Conservation (phyloP, 2,888 invertebrate genomes). For the Drosophila diplacantha region DNA sequence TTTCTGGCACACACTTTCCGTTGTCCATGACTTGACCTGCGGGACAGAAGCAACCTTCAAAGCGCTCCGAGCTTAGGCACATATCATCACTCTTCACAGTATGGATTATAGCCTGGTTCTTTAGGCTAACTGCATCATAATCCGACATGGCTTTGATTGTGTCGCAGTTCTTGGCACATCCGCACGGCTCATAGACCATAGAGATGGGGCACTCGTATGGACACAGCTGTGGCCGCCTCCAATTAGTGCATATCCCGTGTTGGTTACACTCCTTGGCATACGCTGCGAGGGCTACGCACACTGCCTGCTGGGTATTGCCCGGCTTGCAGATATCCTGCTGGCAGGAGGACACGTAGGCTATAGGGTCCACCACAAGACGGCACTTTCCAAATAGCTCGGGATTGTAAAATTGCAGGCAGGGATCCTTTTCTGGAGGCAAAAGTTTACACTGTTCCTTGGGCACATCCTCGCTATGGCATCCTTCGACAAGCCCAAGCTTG, state of each 20-base stretch:
- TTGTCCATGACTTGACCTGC: slow-evolving; percentile 84
- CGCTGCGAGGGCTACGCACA: slow-evolving; percentile 83
- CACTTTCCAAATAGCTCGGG: slow-evolving; percentile 82
- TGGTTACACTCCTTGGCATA: slow-evolving; percentile 86
- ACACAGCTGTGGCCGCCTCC: slow-evolving; percentile 83
- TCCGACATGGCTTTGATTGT: slow-evolving; percentile 64
- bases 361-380: slow-evolving; percentile 85
- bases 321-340: slow-evolving; percentile 83
- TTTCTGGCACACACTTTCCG: slow-evolving; percentile 84
- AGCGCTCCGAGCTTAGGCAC: slow-evolving; percentile 78
- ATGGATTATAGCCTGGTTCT: slow-evolving; percentile 63
- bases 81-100: slow-evolving; percentile 67
- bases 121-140: slow-evolving; percentile 72
- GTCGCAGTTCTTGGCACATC: slow-evolving; percentile 76
- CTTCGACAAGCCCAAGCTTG: slow-evolving; percentile 78
- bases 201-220: slow-evolving; percentile 80
- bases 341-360: slow-evolving; percentile 83
- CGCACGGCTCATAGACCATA: slow-evolving; percentile 74
- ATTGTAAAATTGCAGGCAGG: slow-evolving; percentile 83
- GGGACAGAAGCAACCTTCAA: slow-evolving; percentile 93
- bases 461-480: slow-evolving; percentile 79
- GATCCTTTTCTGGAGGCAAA: slow-evolving; percentile 82
- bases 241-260: slow-evolving; percentile 85
- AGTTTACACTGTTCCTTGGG: slow-evolving; percentile 78
- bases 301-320: slow-evolving; percentile 79